phyloP scores from a whole-genome alignment of 2,888 invertebrate genomes.

The Caenorhabditis sp. region DNA sequence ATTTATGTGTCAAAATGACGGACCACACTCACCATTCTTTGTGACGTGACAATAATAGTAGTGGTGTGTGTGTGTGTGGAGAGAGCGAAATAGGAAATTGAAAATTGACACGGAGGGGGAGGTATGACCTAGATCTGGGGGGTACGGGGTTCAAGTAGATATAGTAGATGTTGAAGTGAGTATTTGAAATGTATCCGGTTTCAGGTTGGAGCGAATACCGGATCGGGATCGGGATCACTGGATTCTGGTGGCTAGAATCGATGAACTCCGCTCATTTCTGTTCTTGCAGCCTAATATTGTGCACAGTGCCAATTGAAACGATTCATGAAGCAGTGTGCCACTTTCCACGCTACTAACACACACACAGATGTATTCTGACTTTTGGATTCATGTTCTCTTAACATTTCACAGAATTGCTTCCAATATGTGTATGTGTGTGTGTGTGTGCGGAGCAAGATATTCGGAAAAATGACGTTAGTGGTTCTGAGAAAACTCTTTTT shows the following conservation, averaged over 20 bases:
- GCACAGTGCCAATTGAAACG: too few species aligned
- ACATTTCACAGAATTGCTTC: too few species aligned
- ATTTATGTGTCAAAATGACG: constrained; percentile 44
- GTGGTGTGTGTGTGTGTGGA: not conserved
- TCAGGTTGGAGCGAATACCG: constrained; percentile 2
- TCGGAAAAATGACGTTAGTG: too few species aligned
- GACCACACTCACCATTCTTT: constrained; percentile 37
- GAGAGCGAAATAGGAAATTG: not conserved
- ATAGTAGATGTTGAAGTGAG: not conserved
- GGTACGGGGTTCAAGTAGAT: constrained; percentile 23
- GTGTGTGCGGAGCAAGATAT: not conserved
- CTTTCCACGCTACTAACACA: too few species aligned
- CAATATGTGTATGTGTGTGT: not conserved
- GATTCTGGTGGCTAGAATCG: too few species aligned
- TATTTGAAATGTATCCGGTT: constrained; percentile 55
- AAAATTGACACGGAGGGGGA: constrained; percentile 30
- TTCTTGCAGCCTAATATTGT: too few species aligned
- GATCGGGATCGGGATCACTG: too few species aligned
- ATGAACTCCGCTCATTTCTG: not conserved
- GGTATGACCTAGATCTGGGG: constrained; percentile 32
- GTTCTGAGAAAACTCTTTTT: too few species aligned
- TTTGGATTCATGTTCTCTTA: too few species aligned
- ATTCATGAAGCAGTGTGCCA: too few species aligned
- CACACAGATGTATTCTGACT: too few species aligned
- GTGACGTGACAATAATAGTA: constrained; percentile 20